phyloP scores from a whole-genome alignment of 2,888 invertebrate species.

The Formica aserva region DNA sequence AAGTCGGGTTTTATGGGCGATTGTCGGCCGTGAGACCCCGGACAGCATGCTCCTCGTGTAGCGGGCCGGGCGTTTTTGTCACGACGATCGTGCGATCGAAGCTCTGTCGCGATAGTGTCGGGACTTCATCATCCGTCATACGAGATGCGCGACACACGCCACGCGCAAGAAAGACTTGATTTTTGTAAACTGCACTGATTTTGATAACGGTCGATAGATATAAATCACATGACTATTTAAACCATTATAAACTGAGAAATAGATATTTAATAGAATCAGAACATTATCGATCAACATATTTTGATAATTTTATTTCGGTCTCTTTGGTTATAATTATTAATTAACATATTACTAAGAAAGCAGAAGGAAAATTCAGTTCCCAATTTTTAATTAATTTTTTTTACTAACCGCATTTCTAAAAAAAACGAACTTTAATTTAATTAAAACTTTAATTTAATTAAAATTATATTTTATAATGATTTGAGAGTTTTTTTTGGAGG shows the following conservation, averaged over 20 bases:
- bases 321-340: background rate
- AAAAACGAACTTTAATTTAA: background rate
- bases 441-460: background rate
- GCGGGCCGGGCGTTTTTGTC: conserved; percentile 64
- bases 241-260: background rate
- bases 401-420: background rate
- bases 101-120: conserved; percentile 59
- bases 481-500: background rate
- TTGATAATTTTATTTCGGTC: background rate
- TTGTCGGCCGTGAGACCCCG: conserved; percentile 57
- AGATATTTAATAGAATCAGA: background rate
- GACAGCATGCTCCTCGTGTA: conserved; percentile 63
- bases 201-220: background rate
- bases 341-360: background rate
- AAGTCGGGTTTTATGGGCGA: conserved; percentile 70
- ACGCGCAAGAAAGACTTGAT: conserved; percentile 28
- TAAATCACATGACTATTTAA: background rate
- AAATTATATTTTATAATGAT: background rate
- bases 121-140: conserved; percentile 72
- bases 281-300: background rate
- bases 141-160: conserved; percentile 59
- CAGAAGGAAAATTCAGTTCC: background rate
- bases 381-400: background rate
- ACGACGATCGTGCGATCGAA: conserved; percentile 65
- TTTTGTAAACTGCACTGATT: conserved; percentile 24